These are phyloP conservation scores for Scaptodrosophila lebanonensis DNA, from an alignment of 1,140 invertebrate genomes.

Conservation along the genomic window DNA sequence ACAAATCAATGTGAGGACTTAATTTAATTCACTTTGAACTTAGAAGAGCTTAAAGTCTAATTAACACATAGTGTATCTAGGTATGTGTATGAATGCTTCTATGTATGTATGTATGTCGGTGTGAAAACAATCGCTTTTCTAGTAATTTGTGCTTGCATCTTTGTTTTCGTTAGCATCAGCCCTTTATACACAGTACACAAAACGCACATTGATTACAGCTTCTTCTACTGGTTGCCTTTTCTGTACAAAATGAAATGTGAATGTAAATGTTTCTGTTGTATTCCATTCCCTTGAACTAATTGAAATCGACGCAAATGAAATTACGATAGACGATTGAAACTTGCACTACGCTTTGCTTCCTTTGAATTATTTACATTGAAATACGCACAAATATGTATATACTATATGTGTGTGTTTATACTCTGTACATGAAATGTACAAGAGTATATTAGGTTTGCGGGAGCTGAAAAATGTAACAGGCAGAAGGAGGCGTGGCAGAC, in stretches of 20 bases:
- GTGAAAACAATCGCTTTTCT: no score
- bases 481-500: no score
- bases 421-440: no score
- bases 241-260: constrained; percentile 32
- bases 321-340: constrained; percentile 34
- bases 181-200: no score
- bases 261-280: constrained; percentile 35
- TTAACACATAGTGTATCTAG: background rate
- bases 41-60: constrained; percentile 13
- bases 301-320: constrained; percentile 46
- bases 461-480: no score
- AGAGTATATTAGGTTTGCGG: no score
- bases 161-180: no score
- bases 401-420: constrained; percentile 7
- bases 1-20: no score
- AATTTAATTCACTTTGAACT: constrained; percentile 6
- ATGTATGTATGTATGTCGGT: background rate
- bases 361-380: constrained; percentile 63
- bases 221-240: background rate
- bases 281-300: constrained; percentile 26
- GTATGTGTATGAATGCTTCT: constrained; percentile 33
- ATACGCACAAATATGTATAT: constrained; percentile 34
- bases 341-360: constrained; percentile 35
- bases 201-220: background rate
- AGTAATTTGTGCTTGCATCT: no score